Base-by-base conservation (phyloP, 1,140 invertebrate species). In the Anthonomus grandis region DNA sequence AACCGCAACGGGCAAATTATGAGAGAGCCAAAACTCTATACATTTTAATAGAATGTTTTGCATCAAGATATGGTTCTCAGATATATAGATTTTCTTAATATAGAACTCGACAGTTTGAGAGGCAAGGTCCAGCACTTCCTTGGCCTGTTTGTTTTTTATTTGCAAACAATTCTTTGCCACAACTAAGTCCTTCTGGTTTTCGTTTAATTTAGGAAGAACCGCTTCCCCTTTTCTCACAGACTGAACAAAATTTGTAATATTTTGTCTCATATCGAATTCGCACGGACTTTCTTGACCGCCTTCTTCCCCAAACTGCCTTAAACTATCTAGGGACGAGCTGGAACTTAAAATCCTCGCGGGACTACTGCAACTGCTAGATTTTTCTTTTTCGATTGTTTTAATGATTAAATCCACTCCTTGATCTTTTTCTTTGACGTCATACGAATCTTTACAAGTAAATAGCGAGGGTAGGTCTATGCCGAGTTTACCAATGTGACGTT, bases 1-100 rank as follows among this genome's bases (percentile, higher is more conserved):
- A 17, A 70, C 62, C 24, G 64, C 59, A 21, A 76, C 68, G 2
- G 76, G 76, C 27, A 77, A 60, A 55, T 68, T 70, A 47, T 73
- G 70, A 8, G 63, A 60, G 22, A 75, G 60, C 76, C 76, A 77
- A 64, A 77, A 77, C 45, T 76, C 73, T 17, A 77, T 69, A 50
- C 68, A 68, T 60, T 73, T 70, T 57, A 74, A 52, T n/a, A 73
- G 56, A 53, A 73, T 66, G 44, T 73, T 74, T 52, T 72, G 66
- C 69, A 75, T 73, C 25, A 73, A 63, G 56, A 72, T 73, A 25
- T 73, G 71, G 59, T 74, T 74, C 53, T 74, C 70, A 5, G 71
- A 67, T 31, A 62, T 60, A 52, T 72, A 66, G 24, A 68, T 65
- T 59, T 70, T 69, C 15, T 63, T 65, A 10, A 70, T 70, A 34